Evolutionary conservation across 2,888 invertebrate genomes (phyloP).

Genomic region (Synergus gifuensis): DNA sequence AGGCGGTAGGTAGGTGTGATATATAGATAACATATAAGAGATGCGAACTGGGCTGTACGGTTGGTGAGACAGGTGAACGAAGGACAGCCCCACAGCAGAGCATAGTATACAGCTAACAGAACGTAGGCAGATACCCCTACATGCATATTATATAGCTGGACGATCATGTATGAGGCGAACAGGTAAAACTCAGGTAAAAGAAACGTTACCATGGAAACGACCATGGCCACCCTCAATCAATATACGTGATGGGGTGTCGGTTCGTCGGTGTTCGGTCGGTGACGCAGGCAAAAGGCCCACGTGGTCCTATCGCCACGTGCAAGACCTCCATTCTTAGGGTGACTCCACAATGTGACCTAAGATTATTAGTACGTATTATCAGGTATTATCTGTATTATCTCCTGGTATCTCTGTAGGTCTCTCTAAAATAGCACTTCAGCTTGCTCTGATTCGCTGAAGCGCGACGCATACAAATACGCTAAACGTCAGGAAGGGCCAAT

Average conservation of each 20-base stretch:
- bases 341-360: too few relatives aligned
- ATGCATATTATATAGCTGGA: slow-evolving; percentile 29
- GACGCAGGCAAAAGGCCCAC: slow-evolving; percentile 75
- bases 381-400: too few relatives aligned
- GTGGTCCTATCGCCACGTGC: slow-evolving; percentile 78
- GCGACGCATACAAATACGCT: too few relatives aligned
- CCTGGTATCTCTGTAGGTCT: too few relatives aligned
- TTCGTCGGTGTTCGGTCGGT: slow-evolving; percentile 64
- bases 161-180: slow-evolving; percentile 62
- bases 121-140: background rate
- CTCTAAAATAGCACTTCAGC: too few relatives aligned
- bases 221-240: slow-evolving; percentile 78
- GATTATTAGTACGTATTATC: too few relatives aligned
- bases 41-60: slow-evolving; percentile 34
- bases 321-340: slow-evolving; percentile 63
- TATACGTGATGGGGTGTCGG: slow-evolving; percentile 72
- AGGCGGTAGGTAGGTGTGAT: slow-evolving; percentile 7
- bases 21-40: slow-evolving; percentile 1
- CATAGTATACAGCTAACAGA: slow-evolving; percentile 6
- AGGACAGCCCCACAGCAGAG: background rate
- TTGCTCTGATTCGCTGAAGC: too few relatives aligned
- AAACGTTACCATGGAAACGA: slow-evolving; percentile 77
- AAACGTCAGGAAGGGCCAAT: too few relatives aligned
- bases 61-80: slow-evolving; percentile 34
- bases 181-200: slow-evolving; percentile 76